These are phyloP conservation scores for Lagorchestes hirsutus DNA, from an alignment of 2,797 vertebrate genomes.

Conservation along the genomic window DNA sequence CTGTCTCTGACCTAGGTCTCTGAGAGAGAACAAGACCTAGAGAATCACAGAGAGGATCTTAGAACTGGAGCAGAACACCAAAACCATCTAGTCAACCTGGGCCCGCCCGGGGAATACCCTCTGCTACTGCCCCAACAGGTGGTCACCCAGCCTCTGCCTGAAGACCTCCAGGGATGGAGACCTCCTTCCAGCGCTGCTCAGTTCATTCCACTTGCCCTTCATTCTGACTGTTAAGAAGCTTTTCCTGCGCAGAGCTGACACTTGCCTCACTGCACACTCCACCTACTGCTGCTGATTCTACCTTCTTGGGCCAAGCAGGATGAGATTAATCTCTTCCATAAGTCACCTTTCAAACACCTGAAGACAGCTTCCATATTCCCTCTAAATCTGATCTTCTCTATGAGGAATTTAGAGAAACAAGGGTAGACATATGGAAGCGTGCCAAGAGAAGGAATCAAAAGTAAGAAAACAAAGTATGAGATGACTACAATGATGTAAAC, in stretches of 20 bases:
- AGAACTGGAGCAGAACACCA: neutral
- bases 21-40: neutral
- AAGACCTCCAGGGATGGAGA: neutral
- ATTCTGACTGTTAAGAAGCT: neutral
- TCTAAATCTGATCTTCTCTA: neutral
- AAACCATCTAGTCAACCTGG: neutral
- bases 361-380: neutral
- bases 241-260: neutral
- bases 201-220: neutral
- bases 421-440: neutral
- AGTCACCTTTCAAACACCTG: neutral
- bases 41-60: neutral
- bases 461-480: neutral
- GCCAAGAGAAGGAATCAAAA: neutral
- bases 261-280: neutral
- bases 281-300: neutral
- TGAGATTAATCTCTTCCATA: neutral
- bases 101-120: neutral
- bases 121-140: neutral
- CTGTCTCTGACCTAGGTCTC: constrained; percentile 1
- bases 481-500: neutral
- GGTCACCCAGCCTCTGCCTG: neutral
- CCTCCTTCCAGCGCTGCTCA: neutral
- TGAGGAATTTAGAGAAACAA: neutral
- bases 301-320: neutral